Conservation (phyloP, 1,140 invertebrate species). For the Trachelipus rathkii region DNA sequence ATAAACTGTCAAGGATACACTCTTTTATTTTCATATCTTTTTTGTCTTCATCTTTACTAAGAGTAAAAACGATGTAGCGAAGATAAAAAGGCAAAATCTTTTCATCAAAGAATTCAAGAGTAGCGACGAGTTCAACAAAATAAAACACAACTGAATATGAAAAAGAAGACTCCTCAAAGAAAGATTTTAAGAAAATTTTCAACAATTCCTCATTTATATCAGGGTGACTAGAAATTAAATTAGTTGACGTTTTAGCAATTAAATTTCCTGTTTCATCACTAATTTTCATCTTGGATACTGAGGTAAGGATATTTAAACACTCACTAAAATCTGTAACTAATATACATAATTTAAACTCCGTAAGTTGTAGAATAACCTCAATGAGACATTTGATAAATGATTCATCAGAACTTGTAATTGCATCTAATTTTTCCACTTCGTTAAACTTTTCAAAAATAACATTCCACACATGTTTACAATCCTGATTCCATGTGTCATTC, state of each 20-base stretch:
- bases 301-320: not conserved
- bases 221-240: not conserved
- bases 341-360: not conserved
- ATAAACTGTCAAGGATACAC: not conserved
- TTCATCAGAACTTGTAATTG: not conserved
- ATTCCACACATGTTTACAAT: not conserved
- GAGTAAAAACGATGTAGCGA: not conserved
- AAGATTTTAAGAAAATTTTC: not conserved
- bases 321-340: not conserved
- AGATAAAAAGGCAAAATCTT: not conserved
- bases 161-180: not conserved
- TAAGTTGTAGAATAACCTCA: not conserved
- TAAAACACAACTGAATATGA: not conserved
- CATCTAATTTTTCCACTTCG: not conserved
- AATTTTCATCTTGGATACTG: not conserved
- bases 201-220: not conserved
- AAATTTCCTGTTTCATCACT: not conserved
- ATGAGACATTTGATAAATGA: not conserved
- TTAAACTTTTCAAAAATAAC: not conserved
- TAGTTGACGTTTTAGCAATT: not conserved
- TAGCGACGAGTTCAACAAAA: not conserved
- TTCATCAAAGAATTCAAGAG: not conserved
- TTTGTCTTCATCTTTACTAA: not conserved
- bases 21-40: not conserved
- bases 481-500: slow-evolving; percentile 22